phyloP scores from a whole-genome alignment of 2,888 invertebrate species.

The Drosophila limbata region DNA sequence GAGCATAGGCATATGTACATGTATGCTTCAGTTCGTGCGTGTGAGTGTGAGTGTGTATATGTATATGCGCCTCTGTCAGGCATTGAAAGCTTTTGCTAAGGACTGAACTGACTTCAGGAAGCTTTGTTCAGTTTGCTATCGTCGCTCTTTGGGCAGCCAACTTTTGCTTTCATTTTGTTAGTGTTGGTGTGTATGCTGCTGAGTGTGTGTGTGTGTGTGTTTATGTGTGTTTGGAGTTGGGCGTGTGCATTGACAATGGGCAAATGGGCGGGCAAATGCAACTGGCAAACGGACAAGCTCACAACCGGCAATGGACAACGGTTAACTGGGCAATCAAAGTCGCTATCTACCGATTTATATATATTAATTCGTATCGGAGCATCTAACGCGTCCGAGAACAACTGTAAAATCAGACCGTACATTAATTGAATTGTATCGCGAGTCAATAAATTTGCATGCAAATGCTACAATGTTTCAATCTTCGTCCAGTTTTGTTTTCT shows the following conservation, averaged over 20 bases:
- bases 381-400: constrained; percentile 55
- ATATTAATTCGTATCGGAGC: constrained; percentile 31
- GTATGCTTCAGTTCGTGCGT: background rate
- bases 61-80: background rate
- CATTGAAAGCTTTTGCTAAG: constrained; percentile 31
- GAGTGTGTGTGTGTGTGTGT: background rate
- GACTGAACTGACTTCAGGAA: constrained; percentile 49
- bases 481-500: constrained; percentile 21
- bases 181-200: constrained; percentile 32
- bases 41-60: background rate
- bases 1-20: background rate
- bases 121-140: constrained; percentile 75
- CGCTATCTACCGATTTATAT: constrained; percentile 9
- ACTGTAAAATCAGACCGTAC: constrained; percentile 63
- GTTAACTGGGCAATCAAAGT: constrained; percentile 25
- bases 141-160: constrained; percentile 75
- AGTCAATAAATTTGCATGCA: constrained; percentile 59
- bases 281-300: constrained; percentile 24
- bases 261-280: constrained; percentile 43
- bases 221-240: constrained; percentile 39
- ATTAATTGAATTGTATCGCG: constrained; percentile 67
- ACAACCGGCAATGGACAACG: constrained; percentile 28
- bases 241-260: constrained; percentile 58
- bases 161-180: constrained; percentile 73
- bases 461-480: constrained; percentile 61